Conservation (phyloP, 2,888 invertebrate species). For the Pammene aurita region DNA sequence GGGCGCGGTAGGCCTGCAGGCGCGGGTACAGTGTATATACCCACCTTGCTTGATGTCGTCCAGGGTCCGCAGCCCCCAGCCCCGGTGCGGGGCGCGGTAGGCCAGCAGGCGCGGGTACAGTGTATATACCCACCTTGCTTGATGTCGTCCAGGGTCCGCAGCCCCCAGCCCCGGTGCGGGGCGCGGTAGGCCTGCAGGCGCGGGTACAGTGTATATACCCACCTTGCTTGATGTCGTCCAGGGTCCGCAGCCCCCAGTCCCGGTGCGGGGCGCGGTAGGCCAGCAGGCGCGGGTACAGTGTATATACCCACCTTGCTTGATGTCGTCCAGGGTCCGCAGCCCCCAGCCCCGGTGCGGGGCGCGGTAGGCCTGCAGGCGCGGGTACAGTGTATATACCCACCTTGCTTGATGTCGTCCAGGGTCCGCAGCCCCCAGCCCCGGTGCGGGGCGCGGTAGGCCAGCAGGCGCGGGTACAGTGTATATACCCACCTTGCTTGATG, state of each 20-base stretch:
- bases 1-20: constrained; percentile 85
- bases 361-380: constrained; percentile 85
- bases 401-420: constrained; percentile 85
- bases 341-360: constrained; percentile 92
- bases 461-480: constrained; percentile 87
- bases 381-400: no score
- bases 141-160: constrained; percentile 86
- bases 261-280: constrained; percentile 86
- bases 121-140: no score
- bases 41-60: no score
- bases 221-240: constrained; percentile 86
- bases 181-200: constrained; percentile 86
- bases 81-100: constrained; percentile 86
- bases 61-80: constrained; percentile 90
- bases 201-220: no score
- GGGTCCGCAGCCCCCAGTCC: constrained; percentile 91
- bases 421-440: constrained; percentile 92
- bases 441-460: constrained; percentile 85
- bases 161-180: constrained; percentile 90
- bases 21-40: constrained; percentile 89
- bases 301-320: no score
- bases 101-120: constrained; percentile 87
- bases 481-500: no score
- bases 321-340: constrained; percentile 85
- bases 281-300: constrained; percentile 87